Base-by-base conservation (phyloP, 1,140 invertebrate species). In the Copidosoma floridanum region DNA sequence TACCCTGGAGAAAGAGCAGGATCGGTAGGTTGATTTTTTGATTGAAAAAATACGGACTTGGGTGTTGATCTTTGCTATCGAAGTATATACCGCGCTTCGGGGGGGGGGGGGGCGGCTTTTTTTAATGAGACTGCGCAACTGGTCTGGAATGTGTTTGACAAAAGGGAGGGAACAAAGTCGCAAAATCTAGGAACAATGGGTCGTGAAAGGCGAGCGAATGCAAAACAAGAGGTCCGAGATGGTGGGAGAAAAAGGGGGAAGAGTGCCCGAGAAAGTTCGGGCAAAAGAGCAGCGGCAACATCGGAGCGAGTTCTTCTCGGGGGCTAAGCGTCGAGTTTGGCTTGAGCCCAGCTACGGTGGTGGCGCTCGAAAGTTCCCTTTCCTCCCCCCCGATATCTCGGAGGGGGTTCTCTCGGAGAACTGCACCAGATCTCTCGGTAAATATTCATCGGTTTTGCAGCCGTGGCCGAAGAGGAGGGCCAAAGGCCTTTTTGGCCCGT, bases 391-490 rank as follows among this genome's bases (percentile, higher is more conserved):
- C 24, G 24, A 29, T 4, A 16, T 7, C 3, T n/a, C 4, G 37
- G 37, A 7, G 37, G 14, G 5, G 37, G 18, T 11, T 7, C 3
- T 11, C 4, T 11, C 14, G 37, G 5, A 40, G 14, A 11, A 16
- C 21, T n/a, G 44, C 23, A 24, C 27, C 3, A 20, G 48, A 29
- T n/a, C n/a, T n/a, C 35, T 26, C 29, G 46, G 47, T 58, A 58
- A 58, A 51, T 58, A 58, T 58, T 58, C 56, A 58, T 58, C 47
- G 56, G 24, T 43, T 58, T 29, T 43, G 18, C 51, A 11, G 51
- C 14, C 41, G 37, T n/a, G 14, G n/a, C n/a, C n/a, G n/a, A n/a
- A n/a, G n/a, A n/a, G n/a, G n/a, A n/a, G n/a, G n/a, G n/a, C n/a
- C n/a, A n/a, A 11, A n/a, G 2, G 12, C 41, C 41, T 44, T 44